Conservation (phyloP, 2,888 invertebrate genomes). For the Linnaemya tessellans region DNA sequence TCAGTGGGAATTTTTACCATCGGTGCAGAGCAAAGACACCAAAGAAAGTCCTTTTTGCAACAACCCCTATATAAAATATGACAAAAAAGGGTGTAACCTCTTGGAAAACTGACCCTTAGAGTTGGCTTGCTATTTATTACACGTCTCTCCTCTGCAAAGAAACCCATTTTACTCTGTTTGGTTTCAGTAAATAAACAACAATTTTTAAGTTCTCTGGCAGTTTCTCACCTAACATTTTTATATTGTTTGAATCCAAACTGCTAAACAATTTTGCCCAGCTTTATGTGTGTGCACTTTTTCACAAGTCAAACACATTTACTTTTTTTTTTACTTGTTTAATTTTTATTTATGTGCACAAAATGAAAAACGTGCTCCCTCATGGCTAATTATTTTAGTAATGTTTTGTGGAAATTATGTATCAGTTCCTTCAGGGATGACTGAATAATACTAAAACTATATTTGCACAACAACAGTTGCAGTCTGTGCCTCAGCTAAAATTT, state of each 20-base stretch:
- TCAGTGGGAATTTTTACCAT: slow-evolving; percentile 61
- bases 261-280: not conserved
- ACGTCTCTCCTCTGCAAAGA: slow-evolving; percentile 6
- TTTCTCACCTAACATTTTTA: slow-evolving; percentile 46
- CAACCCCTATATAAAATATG: slow-evolving; percentile 46
- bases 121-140: slow-evolving; percentile 10
- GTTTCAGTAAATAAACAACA: not conserved
- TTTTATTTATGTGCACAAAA: slow-evolving; percentile 51
- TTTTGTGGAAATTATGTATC: slow-evolving; percentile 68
- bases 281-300: not conserved
- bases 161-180: slow-evolving; percentile 30
- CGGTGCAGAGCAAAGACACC: slow-evolving; percentile 52
- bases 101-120: slow-evolving; percentile 53
- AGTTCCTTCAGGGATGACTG: slow-evolving; percentile 62
- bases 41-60: slow-evolving; percentile 26
- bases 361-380: slow-evolving; percentile 68
- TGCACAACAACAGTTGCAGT: slow-evolving; percentile 13
- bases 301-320: slow-evolving; percentile 1
- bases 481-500: not conserved
- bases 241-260: slow-evolving; percentile 3
- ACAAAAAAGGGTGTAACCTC: slow-evolving; percentile 60
- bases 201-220: not conserved
- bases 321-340: not conserved
- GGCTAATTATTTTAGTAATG: slow-evolving; percentile 71
- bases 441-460: slow-evolving; percentile 36